Evolutionary conservation across 1,140 invertebrate species (phyloP), one percentile per base, ranked within the genome.

Genomic region (Musca vetustissima): DNA sequence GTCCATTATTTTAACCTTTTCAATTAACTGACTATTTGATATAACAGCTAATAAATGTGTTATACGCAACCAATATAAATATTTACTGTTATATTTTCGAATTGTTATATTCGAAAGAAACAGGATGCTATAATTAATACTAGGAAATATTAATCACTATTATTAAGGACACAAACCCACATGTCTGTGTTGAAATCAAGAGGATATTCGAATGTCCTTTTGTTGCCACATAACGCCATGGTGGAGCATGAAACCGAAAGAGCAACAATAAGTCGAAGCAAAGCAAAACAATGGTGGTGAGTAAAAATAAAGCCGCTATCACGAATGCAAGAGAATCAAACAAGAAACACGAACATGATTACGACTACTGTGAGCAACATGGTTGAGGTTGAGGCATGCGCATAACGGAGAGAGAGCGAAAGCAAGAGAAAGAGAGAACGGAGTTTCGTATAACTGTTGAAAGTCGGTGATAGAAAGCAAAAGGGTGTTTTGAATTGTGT

Each of bases 261-360:
- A 13, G 19, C 36, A 61, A 28, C 15, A 61, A 43, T 43, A 13
- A 9, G 36, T 43, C 36, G 13, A 61, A 61, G 14, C 28, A 36
- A 32, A 32, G 9, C 32, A 32, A n/a, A n/a, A 61, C 28, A 21
- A 61, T 19, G 13, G 28, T 36, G 28, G 19, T 59, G 57, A 36
- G 22, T 61, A 36, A 61, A 43, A 61, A 61, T 61, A n/a, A n/a
- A n/a, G 57, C 57, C 57, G 57, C 57, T 43, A 43, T 13, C 36
- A 43, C 36, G 36, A 43, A 13, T 43, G 6, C 6, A 43, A 4
- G 36, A 43, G n/a, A n/a, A n/a, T n/a, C 6, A 13, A 2, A 13
- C 36, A 43, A 13, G 36, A 43, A 11, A 43, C 6, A 11, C 36
- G 36, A 43, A 2, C 6, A 9, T 11, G 36, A 13, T 43, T 43